These are phyloP conservation scores for Pangasianodon hypophthalmus DNA, from an alignment of 2,113 vertebrate species.

Conservation along the genomic window DNA sequence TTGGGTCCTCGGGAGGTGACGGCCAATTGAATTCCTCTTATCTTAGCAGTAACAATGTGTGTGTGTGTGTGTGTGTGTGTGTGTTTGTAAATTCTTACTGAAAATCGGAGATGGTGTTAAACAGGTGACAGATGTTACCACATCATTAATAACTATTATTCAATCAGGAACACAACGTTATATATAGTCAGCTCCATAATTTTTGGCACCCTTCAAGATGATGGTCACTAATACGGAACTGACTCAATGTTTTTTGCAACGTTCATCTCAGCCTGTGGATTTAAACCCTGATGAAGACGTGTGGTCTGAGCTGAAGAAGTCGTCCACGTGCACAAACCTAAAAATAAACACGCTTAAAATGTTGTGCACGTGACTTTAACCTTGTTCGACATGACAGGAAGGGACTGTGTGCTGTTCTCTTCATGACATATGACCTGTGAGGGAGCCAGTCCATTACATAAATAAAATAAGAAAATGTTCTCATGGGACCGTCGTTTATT, in stretches of 20 bases:
- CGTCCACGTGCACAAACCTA: neutral
- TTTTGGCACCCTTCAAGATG: neutral
- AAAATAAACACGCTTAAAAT: no score
- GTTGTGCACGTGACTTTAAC: no score
- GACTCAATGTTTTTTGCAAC: neutral
- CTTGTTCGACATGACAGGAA: no score
- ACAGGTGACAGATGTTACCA: neutral
- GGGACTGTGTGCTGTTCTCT: neutral
- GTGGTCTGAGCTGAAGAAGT: neutral
- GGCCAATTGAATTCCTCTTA: conserved; percentile 50
- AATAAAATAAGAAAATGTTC: neutral
- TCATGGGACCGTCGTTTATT: neutral
- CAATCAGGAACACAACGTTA: neutral
- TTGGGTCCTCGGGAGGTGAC: conserved; percentile 39
- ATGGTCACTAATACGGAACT: neutral
- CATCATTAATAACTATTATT: neutral
- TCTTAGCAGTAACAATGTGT: neutral
- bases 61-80: neutral
- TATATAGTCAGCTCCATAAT: neutral
- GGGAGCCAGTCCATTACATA: neutral
- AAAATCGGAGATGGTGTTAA: neutral
- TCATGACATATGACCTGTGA: no score
- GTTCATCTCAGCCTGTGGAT: neutral
- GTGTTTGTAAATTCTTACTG: neutral
- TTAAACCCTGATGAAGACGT: neutral